These are phyloP conservation scores for Tichodroma muraria DNA, from an alignment of 2,113 vertebrate genomes.

Conservation along the genomic window DNA sequence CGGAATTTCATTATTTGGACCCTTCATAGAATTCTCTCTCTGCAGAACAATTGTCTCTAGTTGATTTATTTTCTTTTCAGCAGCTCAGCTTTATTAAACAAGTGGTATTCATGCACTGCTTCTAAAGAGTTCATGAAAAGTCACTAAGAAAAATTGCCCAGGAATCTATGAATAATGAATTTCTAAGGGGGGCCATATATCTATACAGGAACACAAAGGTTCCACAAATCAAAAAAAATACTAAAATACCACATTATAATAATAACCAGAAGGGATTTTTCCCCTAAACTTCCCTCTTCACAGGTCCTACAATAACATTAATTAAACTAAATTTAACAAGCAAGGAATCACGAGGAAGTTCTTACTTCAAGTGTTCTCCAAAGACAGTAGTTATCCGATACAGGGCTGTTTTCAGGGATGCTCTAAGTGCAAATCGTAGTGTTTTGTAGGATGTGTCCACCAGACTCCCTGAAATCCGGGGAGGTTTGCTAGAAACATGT, in stretches of 20 bases:
- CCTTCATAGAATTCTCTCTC: not conserved
- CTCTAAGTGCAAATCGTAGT: constrained; percentile 89
- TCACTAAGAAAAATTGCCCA: not conserved
- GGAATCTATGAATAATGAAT: not conserved
- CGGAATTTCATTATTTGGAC: not conserved
- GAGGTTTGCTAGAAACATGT: constrained; percentile 90
- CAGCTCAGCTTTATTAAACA: not conserved
- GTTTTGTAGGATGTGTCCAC: constrained; percentile 89
- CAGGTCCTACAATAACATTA: not conserved
- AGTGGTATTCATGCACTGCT: not conserved
- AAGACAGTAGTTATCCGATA: constrained; percentile 94
- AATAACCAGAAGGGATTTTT: not conserved
- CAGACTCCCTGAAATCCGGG: constrained; percentile 73
- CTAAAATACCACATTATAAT: not conserved
- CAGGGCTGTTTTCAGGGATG: constrained; percentile 90
- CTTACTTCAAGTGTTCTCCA: constrained; percentile 91
- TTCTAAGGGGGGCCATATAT: not conserved
- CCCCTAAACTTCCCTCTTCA: not conserved
- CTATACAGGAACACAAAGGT: not conserved
- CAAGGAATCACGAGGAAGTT: not conserved
- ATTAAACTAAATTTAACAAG: not conserved
- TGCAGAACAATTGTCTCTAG: not conserved
- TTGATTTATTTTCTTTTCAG: constrained; percentile 9
- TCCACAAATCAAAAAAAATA: not conserved
- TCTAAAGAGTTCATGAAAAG: not conserved